phyloP scores from a whole-genome alignment of 1,140 invertebrate species.

The Oryzaephilus surinamensis region DNA sequence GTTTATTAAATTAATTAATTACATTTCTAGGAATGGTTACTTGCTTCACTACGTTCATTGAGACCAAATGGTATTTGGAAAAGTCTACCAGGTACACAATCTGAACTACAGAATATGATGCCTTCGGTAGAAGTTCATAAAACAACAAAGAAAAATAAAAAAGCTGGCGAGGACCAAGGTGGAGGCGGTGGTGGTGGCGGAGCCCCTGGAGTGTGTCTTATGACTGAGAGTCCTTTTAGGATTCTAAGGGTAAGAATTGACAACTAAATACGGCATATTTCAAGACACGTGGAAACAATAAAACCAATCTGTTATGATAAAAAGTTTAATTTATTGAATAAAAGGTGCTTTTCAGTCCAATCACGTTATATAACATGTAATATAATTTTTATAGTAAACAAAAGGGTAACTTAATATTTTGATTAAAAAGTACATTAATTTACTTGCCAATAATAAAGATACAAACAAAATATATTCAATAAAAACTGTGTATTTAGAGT shows the following conservation, averaged over 20 bases:
- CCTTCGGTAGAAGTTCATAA: constrained; percentile 25
- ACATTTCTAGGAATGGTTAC: too few species aligned
- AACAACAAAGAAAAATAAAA: constrained; percentile 16
- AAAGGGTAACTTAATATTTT: too few species aligned
- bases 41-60: constrained; percentile 10
- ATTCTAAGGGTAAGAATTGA: constrained; percentile 54
- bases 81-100: constrained; percentile 24
- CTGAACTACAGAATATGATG: constrained; percentile 41
- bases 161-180: constrained; percentile 19
- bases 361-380: not conserved
- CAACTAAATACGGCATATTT: not conserved
- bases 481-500: too few species aligned
- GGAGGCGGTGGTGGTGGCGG: constrained; percentile 25
- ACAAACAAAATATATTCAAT: too few species aligned
- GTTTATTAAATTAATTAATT: too few species aligned
- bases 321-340: not conserved
- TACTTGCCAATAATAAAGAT: too few species aligned
- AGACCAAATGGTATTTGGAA: constrained; percentile 6
- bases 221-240: constrained; percentile 52
- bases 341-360: constrained; percentile 5
- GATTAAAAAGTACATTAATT: too few species aligned
- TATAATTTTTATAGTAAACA: too few species aligned
- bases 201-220: constrained; percentile 49
- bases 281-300: not conserved
- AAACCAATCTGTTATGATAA: not conserved